Conservation (phyloP, 2,113 vertebrate species). For the Hymenochirus boettgeri region DNA sequence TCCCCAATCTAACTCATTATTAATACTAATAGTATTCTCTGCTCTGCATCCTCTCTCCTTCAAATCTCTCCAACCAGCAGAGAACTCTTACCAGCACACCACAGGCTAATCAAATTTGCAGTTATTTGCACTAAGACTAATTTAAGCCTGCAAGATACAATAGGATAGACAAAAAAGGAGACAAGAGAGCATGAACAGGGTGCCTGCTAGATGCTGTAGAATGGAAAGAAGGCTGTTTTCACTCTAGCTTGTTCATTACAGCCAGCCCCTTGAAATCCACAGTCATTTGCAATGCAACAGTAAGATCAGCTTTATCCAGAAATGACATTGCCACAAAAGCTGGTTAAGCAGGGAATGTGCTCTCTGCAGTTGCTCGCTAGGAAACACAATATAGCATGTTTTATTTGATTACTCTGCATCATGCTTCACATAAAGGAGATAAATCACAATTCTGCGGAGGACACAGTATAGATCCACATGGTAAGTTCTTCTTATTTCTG, state of each 20-base stretch:
- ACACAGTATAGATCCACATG: neutral
- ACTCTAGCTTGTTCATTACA: slow-evolving; percentile 1
- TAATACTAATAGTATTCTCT: slow-evolving; percentile 17
- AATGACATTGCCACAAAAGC: neutral
- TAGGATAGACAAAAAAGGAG: neutral
- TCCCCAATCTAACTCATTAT: neutral
- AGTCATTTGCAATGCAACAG: slow-evolving; percentile 8
- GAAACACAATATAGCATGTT: neutral
- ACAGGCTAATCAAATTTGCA: neutral
- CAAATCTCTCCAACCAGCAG: neutral
- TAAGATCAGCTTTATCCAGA: slow-evolving; percentile 3
- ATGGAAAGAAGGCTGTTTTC: neutral
- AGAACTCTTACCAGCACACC: neutral
- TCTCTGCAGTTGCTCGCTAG: neutral
- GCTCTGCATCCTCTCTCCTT: slow-evolving; percentile 1
- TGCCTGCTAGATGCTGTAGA: slow-evolving; percentile 4
- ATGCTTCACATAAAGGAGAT: neutral
- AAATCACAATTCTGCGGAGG: neutral
- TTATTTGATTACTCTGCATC: neutral
- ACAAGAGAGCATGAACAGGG: neutral
- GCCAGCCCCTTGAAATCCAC: neutral
- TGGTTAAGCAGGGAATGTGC: neutral
- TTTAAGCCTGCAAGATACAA: slow-evolving; percentile 3
- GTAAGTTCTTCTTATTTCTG: neutral
- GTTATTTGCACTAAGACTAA: slow-evolving; percentile 7